These are phyloP conservation scores for Notarius lentiginosus DNA, from an alignment of 2,113 vertebrate species.

Conservation along the genomic window DNA sequence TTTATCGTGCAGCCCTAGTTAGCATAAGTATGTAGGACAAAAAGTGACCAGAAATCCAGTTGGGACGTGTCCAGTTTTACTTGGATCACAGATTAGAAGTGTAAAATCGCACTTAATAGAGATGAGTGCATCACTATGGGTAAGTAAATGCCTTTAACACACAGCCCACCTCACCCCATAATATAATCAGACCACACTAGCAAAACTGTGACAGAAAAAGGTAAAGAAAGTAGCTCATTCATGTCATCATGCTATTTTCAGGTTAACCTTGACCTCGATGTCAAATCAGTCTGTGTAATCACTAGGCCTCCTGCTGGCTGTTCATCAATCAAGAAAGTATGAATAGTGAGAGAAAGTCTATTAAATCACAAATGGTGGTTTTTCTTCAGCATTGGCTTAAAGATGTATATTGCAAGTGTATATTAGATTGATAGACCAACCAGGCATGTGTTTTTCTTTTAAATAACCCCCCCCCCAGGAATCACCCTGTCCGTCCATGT, in stretches of 20 bases:
- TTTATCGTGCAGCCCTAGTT: too few species aligned
- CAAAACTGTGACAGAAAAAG: background rate
- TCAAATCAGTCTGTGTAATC: background rate
- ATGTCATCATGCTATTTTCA: constrained; percentile 19
- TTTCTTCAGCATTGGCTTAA: background rate
- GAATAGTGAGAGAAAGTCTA: background rate
- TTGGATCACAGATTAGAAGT: background rate
- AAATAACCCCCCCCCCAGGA: too few species aligned
- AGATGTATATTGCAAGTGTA: background rate
- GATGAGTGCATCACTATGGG: background rate
- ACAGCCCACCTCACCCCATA: too few species aligned
- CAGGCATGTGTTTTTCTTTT: background rate
- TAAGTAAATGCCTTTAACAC: background rate
- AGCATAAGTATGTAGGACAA: background rate
- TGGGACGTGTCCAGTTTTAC: background rate
- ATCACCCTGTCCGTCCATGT: too few species aligned
- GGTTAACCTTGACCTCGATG: constrained; percentile 27
- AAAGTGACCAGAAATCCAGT: background rate
- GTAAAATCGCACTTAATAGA: background rate
- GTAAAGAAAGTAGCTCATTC: constrained; percentile 8
- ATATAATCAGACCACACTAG: background rate
- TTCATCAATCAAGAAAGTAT: background rate
- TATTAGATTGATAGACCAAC: background rate
- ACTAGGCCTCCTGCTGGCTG: background rate
- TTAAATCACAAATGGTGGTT: too few species aligned